Evolutionary conservation across 2,113 vertebrate species (phyloP), one percentile per base, ranked within the genome.

Genomic region (Arothron firmamentum): DNA sequence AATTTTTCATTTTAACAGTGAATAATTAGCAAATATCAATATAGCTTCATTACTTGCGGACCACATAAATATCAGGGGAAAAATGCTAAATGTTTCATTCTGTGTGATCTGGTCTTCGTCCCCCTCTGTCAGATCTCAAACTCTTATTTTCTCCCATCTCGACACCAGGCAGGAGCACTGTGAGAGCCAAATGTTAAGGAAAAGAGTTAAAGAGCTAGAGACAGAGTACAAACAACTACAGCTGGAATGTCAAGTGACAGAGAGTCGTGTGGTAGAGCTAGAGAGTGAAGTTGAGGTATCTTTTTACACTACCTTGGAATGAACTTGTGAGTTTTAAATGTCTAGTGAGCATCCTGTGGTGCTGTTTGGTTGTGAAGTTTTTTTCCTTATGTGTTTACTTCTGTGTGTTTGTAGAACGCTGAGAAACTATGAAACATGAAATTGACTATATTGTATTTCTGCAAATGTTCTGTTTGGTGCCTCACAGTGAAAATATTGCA

Each of bases 201-300:
- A 91, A 86, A 90, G 88, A 80, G 89, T 89, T 67, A 91, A 91
- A 90, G 91, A 93, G 79, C 88, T 93, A 82, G 92, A 93, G n/a
- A 84, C 88, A 83, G 91, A 93, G 71, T 93, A 89, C 85, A 92
- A 89, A 87, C 92, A 92, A 83, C 91, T 92, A 48, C 91, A 93
- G 79, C 86, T 89, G 88, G 90, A 93, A 81, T 82, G 46, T 88
- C 90, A 92, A 86, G 86, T 84, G 74, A 91, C 89, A 90, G 91
- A 92, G 74, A 85, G 86, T 75, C 88, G 82, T 61, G 79, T 91
- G 80, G 57, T 91, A 85, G 85, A 90, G 70, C 88, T 92, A 88
- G 90, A 92, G 79, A 88, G 83, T 74, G 90, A 93, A 79, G 82
- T 92, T 74, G 91, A 92, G 92, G 92, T 93, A 87, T 80, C 55